Percentiles rank a stretch among this genome's conserved stretches.
phyloP scores from a whole-genome alignment of 2,113 vertebrate genomes.

The Varanus salvator region DNA sequence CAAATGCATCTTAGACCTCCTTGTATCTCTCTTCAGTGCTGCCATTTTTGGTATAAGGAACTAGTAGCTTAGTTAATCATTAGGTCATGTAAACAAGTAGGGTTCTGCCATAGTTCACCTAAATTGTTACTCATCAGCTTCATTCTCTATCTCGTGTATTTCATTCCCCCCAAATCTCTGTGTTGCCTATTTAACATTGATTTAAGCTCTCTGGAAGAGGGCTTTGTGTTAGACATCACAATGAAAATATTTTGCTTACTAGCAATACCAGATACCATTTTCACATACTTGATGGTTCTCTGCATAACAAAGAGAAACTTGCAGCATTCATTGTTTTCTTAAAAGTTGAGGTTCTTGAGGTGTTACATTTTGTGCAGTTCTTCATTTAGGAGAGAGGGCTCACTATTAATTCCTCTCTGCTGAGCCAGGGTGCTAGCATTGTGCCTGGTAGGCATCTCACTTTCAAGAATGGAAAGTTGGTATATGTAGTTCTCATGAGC shows the following conservation, averaged over 20 bases:
- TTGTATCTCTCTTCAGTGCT: neutral
- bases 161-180: neutral
- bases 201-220: neutral
- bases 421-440: neutral
- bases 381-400: neutral
- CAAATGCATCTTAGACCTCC: neutral
- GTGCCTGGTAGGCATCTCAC: neutral
- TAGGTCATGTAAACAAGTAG: neutral
- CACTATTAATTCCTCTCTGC: neutral
- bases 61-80: neutral
- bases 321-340: neutral
- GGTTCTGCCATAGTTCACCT: neutral
- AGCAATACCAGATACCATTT: neutral
- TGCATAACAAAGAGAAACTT: neutral
- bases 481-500: neutral
- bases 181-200: neutral
- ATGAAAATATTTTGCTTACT: neutral
- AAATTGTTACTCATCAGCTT: neutral
- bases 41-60: neutral
- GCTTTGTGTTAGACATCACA: neutral
- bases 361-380: neutral
- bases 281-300: neutral
- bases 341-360: neutral
- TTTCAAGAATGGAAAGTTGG: neutral
- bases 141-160: neutral